Evolutionary conservation across 2,113 vertebrate species (phyloP), one percentile per base, ranked within the genome.

Genomic region (Casuarius casuarius): DNA sequence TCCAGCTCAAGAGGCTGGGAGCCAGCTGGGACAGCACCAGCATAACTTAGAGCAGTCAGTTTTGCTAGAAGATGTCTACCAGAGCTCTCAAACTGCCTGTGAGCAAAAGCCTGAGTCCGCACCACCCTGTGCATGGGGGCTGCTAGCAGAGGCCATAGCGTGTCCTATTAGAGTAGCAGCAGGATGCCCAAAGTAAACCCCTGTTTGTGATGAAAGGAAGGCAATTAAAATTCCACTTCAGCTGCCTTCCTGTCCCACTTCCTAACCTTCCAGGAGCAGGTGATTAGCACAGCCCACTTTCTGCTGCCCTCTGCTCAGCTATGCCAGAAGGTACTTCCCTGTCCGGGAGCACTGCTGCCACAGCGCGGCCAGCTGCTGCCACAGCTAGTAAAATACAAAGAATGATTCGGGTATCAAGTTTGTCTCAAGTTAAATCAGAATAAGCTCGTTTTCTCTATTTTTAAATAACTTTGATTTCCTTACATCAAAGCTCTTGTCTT

Each of bases 151-250:
- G 92, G 92, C 94, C 63, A 87, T 76, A 94, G 84, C 0, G 0
- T 52, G 74, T 78, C 78, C 84, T 88, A 85, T 95, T 96, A 95
- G 72, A 83, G 84, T 11, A 96, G 87, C 92, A 94, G 96, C 91
- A 90, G 97, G 92, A 94, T 71, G 65, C 71, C 89, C 5, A 0
- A 71, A 94, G 81, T 67, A 96, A 96, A 90, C 87, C 21, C 58
- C 10, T 54, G 58, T 18, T 92, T 71, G 96, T 91, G 92, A 96
- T 93, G 87, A 94, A 96, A 97, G 89, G 92, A 96, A 94, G 89
- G 91, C 94, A 97, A 97, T 97, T 97, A 97, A 97, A 97, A 96
- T 97, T 97, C 94, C 94, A 91, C 89, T 91, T 87, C 74, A 67
- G 81, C 84, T 94, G 94, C 92, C 84, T 91, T 94, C 85, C 90